These are phyloP conservation scores for Apomyelois bistriatella DNA, from an alignment of 2,888 invertebrate species.

Conservation along the genomic window DNA sequence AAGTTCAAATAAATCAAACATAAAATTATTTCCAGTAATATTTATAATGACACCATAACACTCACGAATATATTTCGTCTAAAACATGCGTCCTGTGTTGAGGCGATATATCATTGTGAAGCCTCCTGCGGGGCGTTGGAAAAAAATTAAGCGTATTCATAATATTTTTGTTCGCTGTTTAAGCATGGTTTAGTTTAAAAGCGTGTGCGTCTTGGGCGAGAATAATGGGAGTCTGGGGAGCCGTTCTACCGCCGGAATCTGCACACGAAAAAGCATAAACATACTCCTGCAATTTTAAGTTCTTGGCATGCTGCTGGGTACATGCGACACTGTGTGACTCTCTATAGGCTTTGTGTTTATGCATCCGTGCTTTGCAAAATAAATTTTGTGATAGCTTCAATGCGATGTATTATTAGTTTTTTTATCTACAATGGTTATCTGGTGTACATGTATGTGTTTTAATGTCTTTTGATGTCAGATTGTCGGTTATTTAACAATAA, in stretches of 20 bases:
- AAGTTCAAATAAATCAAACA: not conserved
- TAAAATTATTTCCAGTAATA: not conserved
- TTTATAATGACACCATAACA: no score
- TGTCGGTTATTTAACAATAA: no score
- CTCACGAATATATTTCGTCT: not conserved
- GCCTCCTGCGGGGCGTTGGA: slow-evolving; percentile 23
- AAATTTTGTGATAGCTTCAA: not conserved
- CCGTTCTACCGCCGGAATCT: slow-evolving; percentile 35
- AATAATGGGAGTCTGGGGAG: slow-evolving; percentile 52
- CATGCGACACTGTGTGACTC: not conserved
- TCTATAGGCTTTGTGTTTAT: slow-evolving; percentile 3
- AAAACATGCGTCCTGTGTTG: not conserved
- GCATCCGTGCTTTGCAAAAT: not conserved
- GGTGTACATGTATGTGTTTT: no score
- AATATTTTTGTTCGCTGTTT: slow-evolving; percentile 48
- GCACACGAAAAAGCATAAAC: slow-evolving; percentile 37
- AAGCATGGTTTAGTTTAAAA: slow-evolving; percentile 60
- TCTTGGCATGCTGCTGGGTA: slow-evolving; percentile 46
- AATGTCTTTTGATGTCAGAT: no score
- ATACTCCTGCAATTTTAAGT: slow-evolving; percentile 55
- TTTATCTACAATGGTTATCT: no score
- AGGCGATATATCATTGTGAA: slow-evolving; percentile 16
- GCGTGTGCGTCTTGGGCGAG: slow-evolving; percentile 45
- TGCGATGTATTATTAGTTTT: no score
- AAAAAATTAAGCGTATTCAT: slow-evolving; percentile 32